phyloP scores from a whole-genome alignment of 2,888 invertebrate species.

The Neoitamus cyanurus region DNA sequence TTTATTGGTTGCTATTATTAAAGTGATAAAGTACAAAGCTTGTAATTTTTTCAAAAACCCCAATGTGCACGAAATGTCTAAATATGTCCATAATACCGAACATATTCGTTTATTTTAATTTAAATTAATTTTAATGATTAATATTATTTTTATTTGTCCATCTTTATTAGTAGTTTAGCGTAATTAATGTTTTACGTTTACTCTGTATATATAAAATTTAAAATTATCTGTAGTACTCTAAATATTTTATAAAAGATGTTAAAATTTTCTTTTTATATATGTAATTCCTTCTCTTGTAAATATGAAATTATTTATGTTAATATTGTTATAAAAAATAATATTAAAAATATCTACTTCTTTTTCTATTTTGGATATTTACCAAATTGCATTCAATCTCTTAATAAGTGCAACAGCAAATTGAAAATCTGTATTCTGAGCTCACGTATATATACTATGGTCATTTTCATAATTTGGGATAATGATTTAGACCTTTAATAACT shows the following conservation, averaged over 20 bases:
- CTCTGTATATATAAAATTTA: conserved; percentile 25
- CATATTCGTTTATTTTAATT: conserved; percentile 35
- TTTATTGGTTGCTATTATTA: neutral
- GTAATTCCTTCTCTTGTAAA: conserved; percentile 39
- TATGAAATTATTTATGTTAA: conserved; percentile 42
- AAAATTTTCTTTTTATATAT: conserved; percentile 39
- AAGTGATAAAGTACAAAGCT: neutral
- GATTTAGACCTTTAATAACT: neutral
- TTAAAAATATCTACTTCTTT: conserved; percentile 26
- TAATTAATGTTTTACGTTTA: conserved; percentile 36
- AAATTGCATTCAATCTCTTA: neutral
- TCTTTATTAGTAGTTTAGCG: conserved; percentile 30
- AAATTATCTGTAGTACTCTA: conserved; percentile 27
- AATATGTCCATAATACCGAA: conserved; percentile 28
- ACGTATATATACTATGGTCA: neutral
- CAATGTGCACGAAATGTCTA: neutral
- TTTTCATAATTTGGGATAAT: neutral
- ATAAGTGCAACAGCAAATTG: neutral
- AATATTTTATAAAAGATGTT: conserved; percentile 40
- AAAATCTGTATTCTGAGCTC: neutral
- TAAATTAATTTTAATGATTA: conserved; percentile 29
- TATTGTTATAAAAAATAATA: conserved; percentile 33
- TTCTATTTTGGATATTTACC: conserved; percentile 13
- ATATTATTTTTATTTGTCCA: conserved; percentile 32
- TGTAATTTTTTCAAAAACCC: neutral